Evolutionary conservation across 2,888 invertebrate species (phyloP).

Genomic region (Pollenia amentaria): DNA sequence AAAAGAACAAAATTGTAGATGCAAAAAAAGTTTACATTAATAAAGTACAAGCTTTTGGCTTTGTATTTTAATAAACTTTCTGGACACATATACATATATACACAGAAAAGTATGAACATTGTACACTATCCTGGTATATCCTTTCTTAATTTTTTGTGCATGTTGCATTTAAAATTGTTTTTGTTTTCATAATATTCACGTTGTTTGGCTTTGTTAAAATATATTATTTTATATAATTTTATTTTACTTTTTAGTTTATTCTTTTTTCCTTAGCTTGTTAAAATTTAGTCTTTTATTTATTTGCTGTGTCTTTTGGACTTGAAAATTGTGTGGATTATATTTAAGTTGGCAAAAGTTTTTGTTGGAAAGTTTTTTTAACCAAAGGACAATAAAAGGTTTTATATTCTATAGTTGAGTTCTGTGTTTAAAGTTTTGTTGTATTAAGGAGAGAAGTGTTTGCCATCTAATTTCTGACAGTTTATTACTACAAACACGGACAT

Average conservation of each 20-base stretch:
- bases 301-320: not conserved
- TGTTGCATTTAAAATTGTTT: not conserved
- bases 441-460: too few relatives aligned
- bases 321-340: constrained; percentile 10
- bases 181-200: not conserved
- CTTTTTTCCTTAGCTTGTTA: constrained; percentile 17
- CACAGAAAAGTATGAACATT: not conserved
- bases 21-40: not conserved
- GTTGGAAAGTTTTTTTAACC: not conserved
- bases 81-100: constrained; percentile 34
- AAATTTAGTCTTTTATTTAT: constrained; percentile 21
- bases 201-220: not conserved
- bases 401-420: too few relatives aligned
- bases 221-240: not conserved
- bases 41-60: constrained; percentile 41
- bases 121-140: not conserved
- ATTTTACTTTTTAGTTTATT: not conserved
- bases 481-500: too few relatives aligned
- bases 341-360: not conserved
- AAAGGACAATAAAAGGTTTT: too few relatives aligned
- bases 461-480: too few relatives aligned
- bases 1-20: not conserved
- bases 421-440: too few relatives aligned
- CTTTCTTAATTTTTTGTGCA: constrained; percentile 20
- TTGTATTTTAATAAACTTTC: constrained; percentile 68